Base-by-base conservation (phyloP, 2,113 vertebrate species). In the Leucosticte australis region DNA sequence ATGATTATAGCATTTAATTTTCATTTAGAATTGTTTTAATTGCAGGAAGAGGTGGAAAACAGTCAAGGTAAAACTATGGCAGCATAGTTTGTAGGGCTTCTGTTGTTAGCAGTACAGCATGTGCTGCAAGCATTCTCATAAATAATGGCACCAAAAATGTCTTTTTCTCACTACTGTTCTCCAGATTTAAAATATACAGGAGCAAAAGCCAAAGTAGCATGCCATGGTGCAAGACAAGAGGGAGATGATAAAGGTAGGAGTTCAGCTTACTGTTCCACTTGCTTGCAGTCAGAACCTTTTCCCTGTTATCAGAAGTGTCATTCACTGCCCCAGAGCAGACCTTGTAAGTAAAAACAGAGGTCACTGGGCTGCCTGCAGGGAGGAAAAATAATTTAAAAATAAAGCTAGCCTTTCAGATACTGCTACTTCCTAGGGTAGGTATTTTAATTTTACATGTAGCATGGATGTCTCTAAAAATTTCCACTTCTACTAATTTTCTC, bases 121-220 rank as follows among this genome's bases (percentile, higher is more conserved):
- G 14, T 87, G 31, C 22, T 91, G 27, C 33, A 56, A 64, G 20
- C 19, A 47, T 64, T 68, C 41, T 78, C 16, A 11, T 41, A 83
- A 77, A 85, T 73, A 80, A 37, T 2, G 4, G 7, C 26, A 55
- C 15, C 4, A 79, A 59, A 82, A n/a, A 7, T 0, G 3, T 62
- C 15, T 19, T 92, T 90, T 95, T 62, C 60, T 95, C 57, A 10
- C 33, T 39, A 26, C 39, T 55, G 11, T 59, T 90, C 85, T 70
- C 31, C 33, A 55, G 41, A 57, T 94, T 95, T 90, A 60, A 81
- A 79, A 85, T 55, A 55, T 18, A 59, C 20, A 52, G 65, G 49
- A 80, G 62, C 31, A 77, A 90, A 95, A 95, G 60, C 46, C 55
- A 92, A 76, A 92, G 77, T 26, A 92, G 20, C 63, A 67, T 91